Evolutionary conservation across 2,113 vertebrate species (phyloP).

Genomic region (Phocoena phocoena): DNA sequence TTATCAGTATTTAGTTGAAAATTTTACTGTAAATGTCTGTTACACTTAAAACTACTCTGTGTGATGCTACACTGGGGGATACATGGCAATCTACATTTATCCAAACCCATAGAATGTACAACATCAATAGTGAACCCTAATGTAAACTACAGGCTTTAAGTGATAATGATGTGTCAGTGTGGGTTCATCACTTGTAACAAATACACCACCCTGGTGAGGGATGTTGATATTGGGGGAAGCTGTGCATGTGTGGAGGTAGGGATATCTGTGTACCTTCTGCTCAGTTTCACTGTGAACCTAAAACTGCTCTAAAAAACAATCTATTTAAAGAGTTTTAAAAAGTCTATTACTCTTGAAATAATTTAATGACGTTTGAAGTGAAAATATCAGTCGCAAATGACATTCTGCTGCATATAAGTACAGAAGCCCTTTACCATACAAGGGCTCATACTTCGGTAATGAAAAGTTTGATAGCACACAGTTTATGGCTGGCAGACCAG

Average conservation of each 20-base stretch:
- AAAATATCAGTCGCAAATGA: neutral
- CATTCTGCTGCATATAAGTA: neutral
- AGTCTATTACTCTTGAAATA: neutral
- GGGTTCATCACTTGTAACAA: too few species aligned
- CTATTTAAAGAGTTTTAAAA: neutral
- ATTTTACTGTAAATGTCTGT: neutral
- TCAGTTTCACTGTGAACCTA: neutral
- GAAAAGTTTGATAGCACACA: neutral
- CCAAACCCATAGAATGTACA: too few species aligned
- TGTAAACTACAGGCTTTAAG: too few species aligned
- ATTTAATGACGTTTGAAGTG: neutral
- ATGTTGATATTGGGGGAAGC: too few species aligned
- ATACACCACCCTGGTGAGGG: too few species aligned
- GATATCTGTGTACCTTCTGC: too few species aligned
- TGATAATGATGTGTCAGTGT: too few species aligned
- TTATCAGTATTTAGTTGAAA: neutral
- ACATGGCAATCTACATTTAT: too few species aligned
- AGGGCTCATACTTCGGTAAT: neutral
- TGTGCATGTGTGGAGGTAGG: too few species aligned
- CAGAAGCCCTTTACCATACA: neutral
- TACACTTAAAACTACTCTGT: neutral
- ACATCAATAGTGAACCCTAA: too few species aligned
- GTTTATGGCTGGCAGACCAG: neutral
- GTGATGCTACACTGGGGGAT: too few species aligned
- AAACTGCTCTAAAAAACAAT: neutral